Evolutionary conservation across 2,113 vertebrate genomes (phyloP).

Genomic region (Hirundichthys speculiger): DNA sequence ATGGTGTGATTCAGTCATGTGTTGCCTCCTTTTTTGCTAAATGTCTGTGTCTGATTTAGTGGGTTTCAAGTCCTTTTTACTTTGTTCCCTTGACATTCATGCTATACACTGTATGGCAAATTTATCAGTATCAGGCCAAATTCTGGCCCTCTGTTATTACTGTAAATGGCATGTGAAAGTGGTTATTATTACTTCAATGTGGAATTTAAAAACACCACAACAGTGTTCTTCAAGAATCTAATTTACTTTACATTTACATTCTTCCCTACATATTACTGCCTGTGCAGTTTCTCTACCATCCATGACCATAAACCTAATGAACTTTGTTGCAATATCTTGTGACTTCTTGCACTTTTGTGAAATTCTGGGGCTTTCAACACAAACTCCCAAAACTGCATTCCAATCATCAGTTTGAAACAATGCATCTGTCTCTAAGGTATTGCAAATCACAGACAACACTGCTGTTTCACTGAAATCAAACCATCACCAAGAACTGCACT

Average conservation of each 20-base stretch:
- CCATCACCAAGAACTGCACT: slow-evolving; percentile 10
- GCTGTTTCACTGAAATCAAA: slow-evolving; percentile 37
- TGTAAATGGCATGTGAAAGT: slow-evolving; percentile 27
- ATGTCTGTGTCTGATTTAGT: too few species aligned
- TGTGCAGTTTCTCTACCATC: neutral
- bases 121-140: slow-evolving; percentile 18
- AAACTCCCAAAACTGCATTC: slow-evolving; percentile 5
- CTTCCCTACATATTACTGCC: neutral
- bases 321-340: slow-evolving; percentile 16
- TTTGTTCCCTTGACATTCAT: slow-evolving; percentile 8
- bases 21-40: slow-evolving; percentile 3
- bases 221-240: too few species aligned
- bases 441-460: slow-evolving; percentile 26
- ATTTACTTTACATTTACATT: neutral
- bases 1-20: slow-evolving; percentile 69
- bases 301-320: neutral
- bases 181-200: slow-evolving; percentile 39
- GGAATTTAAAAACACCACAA: neutral
- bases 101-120: slow-evolving; percentile 26
- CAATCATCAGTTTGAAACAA: slow-evolving; percentile 6
- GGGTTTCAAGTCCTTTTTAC: too few species aligned
- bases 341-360: slow-evolving; percentile 17
- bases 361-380: slow-evolving; percentile 17
- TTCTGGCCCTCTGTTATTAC: slow-evolving; percentile 17
- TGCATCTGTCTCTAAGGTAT: slow-evolving; percentile 27